Evolutionary conservation across 2,113 vertebrate species (phyloP).

Genomic region (Paedocypris sp.): DNA sequence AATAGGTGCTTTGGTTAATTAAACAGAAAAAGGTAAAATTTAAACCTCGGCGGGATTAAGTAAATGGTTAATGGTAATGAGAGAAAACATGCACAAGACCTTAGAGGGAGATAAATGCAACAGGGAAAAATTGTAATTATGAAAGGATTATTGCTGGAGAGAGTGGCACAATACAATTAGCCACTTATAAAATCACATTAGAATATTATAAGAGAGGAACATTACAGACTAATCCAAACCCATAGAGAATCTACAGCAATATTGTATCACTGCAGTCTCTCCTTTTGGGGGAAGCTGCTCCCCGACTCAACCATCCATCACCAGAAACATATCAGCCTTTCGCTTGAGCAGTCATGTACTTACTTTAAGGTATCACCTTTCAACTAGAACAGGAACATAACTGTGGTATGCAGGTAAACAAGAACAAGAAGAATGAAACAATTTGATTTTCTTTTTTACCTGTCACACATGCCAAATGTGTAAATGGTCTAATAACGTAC

Average conservation of each 20-base stretch:
- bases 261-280: not conserved
- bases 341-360: not conserved
- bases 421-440: not conserved
- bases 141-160: constrained; percentile 14
- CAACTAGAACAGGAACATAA: not conserved
- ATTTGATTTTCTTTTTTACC: too few relatives aligned
- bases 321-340: not conserved
- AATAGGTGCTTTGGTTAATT: constrained; percentile 27
- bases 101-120: not conserved
- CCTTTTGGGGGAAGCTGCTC: not conserved
- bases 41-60: not conserved
- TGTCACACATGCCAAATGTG: too few relatives aligned
- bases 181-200: constrained; percentile 2
- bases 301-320: not conserved
- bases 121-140: constrained; percentile 1
- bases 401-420: not conserved
- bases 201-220: not conserved
- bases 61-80: constrained; percentile 16
- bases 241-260: not conserved
- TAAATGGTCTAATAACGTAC: too few relatives aligned
- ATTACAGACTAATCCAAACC: not conserved
- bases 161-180: not conserved
- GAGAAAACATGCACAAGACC: constrained; percentile 5
- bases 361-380: not conserved
- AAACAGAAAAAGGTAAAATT: constrained; percentile 14